Evolutionary conservation across 2,113 vertebrate species (phyloP), one percentile per base, ranked within the genome.

Genomic region (Lota lota): DNA sequence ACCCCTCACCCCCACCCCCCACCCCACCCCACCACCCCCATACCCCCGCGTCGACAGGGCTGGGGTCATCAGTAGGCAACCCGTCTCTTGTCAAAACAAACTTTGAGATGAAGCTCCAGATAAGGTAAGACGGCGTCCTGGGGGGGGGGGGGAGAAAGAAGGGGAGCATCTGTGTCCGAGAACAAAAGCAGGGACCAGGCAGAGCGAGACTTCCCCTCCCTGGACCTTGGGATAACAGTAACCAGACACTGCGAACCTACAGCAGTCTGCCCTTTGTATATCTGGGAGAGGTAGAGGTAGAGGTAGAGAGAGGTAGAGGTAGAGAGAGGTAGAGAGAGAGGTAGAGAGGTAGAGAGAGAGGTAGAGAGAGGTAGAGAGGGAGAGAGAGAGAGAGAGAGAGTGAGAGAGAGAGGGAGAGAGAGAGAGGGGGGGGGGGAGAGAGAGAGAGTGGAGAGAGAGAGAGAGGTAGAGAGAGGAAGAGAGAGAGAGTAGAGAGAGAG

Each of bases 221-320:
- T 86, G 40, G 40, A 14, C 40, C 78, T 75, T 90, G 81, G 91
- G 90, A 91, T 88, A 90, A 88, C 82, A 89, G 92, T 88, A 93
- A 93, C 85, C 73, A 74, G 88, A 93, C 86, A 91, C 91, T 83
- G 36, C 67, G 51, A 75, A 84, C 81, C 80, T 89, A 86, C 83
- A 83, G 78, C 75, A 82, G 85, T 83, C 40, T 76, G 53, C 14
- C 80, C 89, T 92, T 90, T 88, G 87, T 91, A 85, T 56, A 80
- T 78, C 83, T 88, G 83, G 88, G 91, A 89, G 90, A 69, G 28
- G 3, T 3, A 33, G 28, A 33, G 28, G 12, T 10, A 47, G 40
- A 47, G 40, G 12, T 4, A 4, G 40, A 12, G 40, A 47, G 40
- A 47, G 40, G 1, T 1, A 40, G 40, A 12, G 7, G 1, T 4